Conservation (phyloP, 30 jellyfish, hydroid and myxozoan genomes). For the Aurelia sp. region DNA sequence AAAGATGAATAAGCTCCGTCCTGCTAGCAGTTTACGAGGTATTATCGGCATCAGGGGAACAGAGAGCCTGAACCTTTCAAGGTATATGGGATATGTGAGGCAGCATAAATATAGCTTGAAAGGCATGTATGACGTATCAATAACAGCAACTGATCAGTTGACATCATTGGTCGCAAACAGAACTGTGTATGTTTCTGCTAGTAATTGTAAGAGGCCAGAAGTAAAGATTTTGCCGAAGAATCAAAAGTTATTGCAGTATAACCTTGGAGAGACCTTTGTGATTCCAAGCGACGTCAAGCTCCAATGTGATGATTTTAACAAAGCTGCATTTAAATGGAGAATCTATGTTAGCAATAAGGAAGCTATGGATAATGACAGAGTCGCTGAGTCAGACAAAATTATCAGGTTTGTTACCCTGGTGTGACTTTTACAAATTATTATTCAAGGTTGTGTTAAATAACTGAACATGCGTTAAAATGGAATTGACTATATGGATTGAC, state of each 20-base stretch:
- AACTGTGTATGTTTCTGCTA: slow-evolving; percentile 18
- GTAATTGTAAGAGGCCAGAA: slow-evolving; percentile 29
- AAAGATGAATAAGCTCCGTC: neutral
- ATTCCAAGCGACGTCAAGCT: slow-evolving; percentile 16
- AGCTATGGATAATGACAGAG: slow-evolving; percentile 3
- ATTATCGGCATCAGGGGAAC: slow-evolving; percentile 12
- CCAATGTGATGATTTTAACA: slow-evolving; percentile 37
- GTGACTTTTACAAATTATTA: neutral
- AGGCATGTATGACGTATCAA: slow-evolving; percentile 16
- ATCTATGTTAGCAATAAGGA: slow-evolving; percentile 3
- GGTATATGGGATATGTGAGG: neutral
- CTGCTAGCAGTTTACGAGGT: slow-evolving; percentile 26
- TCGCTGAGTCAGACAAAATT: slow-evolving; percentile 41
- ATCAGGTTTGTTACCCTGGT: slow-evolving; percentile 4
- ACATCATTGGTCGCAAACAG: slow-evolving; percentile 8
- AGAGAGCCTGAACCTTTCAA: neutral
- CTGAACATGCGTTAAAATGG: no score
- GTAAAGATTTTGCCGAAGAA: slow-evolving; percentile 14
- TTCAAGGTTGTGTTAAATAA: no score
- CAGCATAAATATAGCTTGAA: neutral
- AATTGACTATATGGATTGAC: no score
- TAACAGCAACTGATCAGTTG: slow-evolving; percentile 15
- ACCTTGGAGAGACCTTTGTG: slow-evolving; percentile 17
- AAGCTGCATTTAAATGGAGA: slow-evolving; percentile 41
- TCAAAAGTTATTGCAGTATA: neutral